Base-by-base conservation (phyloP, 1,140 invertebrate species). In the Microvelia longipes region DNA sequence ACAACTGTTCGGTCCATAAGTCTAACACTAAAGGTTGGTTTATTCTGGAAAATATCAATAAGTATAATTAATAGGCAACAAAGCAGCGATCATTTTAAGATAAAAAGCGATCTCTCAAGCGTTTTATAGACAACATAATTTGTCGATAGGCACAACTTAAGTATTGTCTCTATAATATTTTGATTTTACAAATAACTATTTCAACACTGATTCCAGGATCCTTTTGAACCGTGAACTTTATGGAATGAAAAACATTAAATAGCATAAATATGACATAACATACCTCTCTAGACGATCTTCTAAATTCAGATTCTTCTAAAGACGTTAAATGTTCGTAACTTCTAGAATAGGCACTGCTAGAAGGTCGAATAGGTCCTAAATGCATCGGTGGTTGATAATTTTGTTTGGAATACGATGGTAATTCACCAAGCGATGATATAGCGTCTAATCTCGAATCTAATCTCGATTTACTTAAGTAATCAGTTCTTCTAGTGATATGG, bases 1-100 rank as follows among this genome's bases (percentile, higher is more conserved):
- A 86, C 86, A 1, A 88, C 86, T 1, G 88, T 88, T 72, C 89
- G 85, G 76, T 93, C 88, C 1, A 86, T 87, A 35, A 96, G 78
- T 70, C 85, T 83, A n/a, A 91, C 78, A 95, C 71, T 29, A 15
- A 71, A 63, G 75, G 67, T 73, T 70, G 24, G 67, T 73, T 14
- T 64, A 25, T 24, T 15, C 62, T 64, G 19, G 19, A 60, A 60
- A 11, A 60, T n/a, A n/a, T n/a, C n/a, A n/a, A n/a, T n/a, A n/a
- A n/a, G n/a, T n/a, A n/a, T n/a, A n/a, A n/a, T n/a, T n/a, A n/a
- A n/a, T n/a, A n/a, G n/a, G n/a, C n/a, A n/a, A n/a, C n/a, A n/a
- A n/a, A n/a, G n/a, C n/a, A n/a, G n/a, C n/a, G n/a, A n/a, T n/a
- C n/a, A n/a, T n/a, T n/a, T n/a, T n/a, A n/a, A n/a, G n/a, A n/a